Conservation (phyloP, 2,888 invertebrate genomes). For the Actias luna region DNA sequence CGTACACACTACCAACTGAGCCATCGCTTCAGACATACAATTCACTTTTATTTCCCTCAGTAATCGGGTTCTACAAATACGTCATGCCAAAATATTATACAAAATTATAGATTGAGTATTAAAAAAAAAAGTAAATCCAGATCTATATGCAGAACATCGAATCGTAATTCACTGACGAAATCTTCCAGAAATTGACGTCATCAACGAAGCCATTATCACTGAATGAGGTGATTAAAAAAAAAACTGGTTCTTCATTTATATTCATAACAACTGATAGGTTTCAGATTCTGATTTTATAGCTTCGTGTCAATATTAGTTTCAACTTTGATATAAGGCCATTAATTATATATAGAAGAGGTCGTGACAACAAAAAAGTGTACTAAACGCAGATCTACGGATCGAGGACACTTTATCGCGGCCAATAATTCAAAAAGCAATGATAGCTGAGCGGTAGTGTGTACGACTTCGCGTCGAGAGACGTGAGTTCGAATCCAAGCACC, state of each 20-base stretch:
- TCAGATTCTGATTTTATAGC: constrained; percentile 1
- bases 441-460: too few species aligned
- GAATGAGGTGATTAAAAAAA: not conserved
- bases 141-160: not conserved
- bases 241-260: not conserved
- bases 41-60: too few species aligned
- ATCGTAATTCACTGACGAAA: not conserved
- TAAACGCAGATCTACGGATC: too few species aligned
- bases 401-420: too few species aligned
- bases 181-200: not conserved
- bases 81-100: not conserved
- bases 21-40: too few species aligned
- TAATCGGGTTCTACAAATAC: too few species aligned
- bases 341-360: not conserved
- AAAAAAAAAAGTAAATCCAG: too few species aligned
- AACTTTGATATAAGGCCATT: not conserved
- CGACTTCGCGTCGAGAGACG: too few species aligned
- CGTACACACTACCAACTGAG: too few species aligned
- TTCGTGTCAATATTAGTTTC: not conserved
- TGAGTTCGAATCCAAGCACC: too few species aligned
- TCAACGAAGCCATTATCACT: not conserved
- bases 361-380: not conserved
- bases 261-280: not conserved
- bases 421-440: too few species aligned
- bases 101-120: too few species aligned